Evolutionary conservation across 2,797 vertebrate genomes (phyloP).

Genomic region (Hydrophis major): DNA sequence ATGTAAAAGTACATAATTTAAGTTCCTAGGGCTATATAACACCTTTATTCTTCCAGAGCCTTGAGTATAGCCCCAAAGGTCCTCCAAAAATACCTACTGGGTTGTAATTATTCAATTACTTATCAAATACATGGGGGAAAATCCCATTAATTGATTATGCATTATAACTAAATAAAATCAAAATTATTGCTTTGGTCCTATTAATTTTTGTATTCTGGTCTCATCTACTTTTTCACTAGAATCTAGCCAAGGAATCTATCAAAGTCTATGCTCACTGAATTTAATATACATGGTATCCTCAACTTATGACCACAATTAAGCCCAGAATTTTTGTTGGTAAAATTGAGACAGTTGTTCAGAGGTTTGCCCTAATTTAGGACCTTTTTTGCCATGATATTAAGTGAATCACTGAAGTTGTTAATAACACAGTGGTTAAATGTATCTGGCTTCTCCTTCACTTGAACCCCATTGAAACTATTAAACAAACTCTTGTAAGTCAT

Average conservation of each 20-base stretch:
- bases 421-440: neutral
- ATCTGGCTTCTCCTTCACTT: neutral
- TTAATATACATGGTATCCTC: neutral
- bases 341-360: neutral
- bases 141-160: neutral
- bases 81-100: neutral
- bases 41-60: neutral
- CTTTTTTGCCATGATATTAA: neutral
- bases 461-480: neutral
- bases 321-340: neutral
- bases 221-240: neutral
- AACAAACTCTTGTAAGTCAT: neutral
- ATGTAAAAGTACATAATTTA: neutral
- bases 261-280: neutral
- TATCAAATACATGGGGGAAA: neutral
- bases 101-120: neutral
- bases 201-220: neutral
- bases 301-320: neutral
- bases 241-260: neutral
- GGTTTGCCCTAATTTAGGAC: neutral
- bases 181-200: neutral
- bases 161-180: neutral
- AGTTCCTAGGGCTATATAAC: neutral
- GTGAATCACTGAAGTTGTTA: neutral
- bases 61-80: neutral